Evolutionary conservation across 2,113 vertebrate genomes (phyloP), one percentile per base, ranked within the genome.

Genomic region (Sialia sialis): DNA sequence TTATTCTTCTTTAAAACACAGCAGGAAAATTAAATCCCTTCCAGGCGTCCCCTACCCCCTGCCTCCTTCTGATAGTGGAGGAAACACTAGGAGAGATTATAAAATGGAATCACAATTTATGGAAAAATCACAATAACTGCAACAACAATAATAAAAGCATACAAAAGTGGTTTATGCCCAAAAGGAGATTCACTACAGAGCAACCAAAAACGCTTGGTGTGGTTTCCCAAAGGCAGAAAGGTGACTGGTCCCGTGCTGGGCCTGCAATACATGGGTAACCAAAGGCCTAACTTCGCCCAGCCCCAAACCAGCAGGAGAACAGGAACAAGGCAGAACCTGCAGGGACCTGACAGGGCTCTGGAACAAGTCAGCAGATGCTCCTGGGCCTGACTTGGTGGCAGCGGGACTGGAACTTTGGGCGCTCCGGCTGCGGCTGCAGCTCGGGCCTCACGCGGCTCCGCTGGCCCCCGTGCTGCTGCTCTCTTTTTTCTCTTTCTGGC

Each of bases 371-470:
- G 29, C 19, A 16, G 51, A 4, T 0, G 2, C 41, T 56, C 29
- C 23, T 8, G 20, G 55, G 41, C 41, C 51, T 25, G 51, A 13
- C 34, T 8, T 7, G 3, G 29, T 8, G 10, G 15, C 15, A 48
- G 19, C 5, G 1, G 51, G 16, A 30, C 59, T 29, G 60, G 41
- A 49, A 34, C 25, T 6, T 3, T 20, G 0, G 1, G 16, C 10
- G 34, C 4, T 38, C 19, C 0, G 0, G 23, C 68, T 18, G n/a
- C 0, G 27, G 48, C 27, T 54, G 59, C 49, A 55, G 49, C 69
- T 12, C 4, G 15, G 34, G 58, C 58, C 34, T 26, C 27, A 8
- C 0, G 1, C 1, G 1, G 49, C 48, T 32, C 39, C 1, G 1
- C 26, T 10, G 67, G 56, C 26, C 38, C 36, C 55, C 1, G 0